These are phyloP conservation scores for Habroteleia sp. DNA, from an alignment of 2,888 invertebrate genomes.

Conservation along the genomic window DNA sequence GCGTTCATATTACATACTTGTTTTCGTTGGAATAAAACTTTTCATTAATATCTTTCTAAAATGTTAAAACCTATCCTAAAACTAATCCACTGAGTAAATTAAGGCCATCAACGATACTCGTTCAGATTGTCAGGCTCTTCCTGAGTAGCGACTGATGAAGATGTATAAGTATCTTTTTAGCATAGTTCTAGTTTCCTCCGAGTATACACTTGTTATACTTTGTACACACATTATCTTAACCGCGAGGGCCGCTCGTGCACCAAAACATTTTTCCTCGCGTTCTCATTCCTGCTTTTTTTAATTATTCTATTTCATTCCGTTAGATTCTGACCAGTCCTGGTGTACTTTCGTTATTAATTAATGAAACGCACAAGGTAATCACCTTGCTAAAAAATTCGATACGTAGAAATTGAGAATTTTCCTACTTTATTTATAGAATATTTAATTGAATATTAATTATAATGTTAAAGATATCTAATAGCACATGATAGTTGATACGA, in stretches of 20 bases:
- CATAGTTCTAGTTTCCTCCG: slow-evolving; percentile 52
- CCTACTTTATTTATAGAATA: too few relatives aligned
- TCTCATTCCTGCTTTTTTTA: slow-evolving; percentile 3
- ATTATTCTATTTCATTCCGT: slow-evolving; percentile 7
- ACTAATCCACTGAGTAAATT: slow-evolving; percentile 37
- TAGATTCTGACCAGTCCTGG: not conserved
- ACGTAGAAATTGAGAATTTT: too few relatives aligned
- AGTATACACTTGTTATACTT: slow-evolving; percentile 52
- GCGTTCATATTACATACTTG: too few relatives aligned
- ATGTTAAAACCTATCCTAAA: too few relatives aligned
- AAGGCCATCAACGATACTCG: slow-evolving; percentile 49
- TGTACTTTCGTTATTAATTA: too few relatives aligned
- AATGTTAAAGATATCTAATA: not conserved
- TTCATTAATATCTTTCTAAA: too few relatives aligned
- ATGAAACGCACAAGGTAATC: slow-evolving; percentile 4
- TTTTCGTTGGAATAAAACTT: too few relatives aligned
- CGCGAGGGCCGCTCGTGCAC: slow-evolving; percentile 6
- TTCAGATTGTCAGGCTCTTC: slow-evolving; percentile 35
- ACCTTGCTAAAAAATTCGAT: too few relatives aligned
- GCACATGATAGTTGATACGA: too few relatives aligned
- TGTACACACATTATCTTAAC: slow-evolving; percentile 43
- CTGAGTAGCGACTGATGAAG: slow-evolving; percentile 47
- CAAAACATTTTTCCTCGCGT: slow-evolving; percentile 20
- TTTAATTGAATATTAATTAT: too few relatives aligned
- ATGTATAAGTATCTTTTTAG: slow-evolving; percentile 55